Base-by-base conservation (phyloP, 1,140 invertebrate species). In the Chrysomallon squamiferum region DNA sequence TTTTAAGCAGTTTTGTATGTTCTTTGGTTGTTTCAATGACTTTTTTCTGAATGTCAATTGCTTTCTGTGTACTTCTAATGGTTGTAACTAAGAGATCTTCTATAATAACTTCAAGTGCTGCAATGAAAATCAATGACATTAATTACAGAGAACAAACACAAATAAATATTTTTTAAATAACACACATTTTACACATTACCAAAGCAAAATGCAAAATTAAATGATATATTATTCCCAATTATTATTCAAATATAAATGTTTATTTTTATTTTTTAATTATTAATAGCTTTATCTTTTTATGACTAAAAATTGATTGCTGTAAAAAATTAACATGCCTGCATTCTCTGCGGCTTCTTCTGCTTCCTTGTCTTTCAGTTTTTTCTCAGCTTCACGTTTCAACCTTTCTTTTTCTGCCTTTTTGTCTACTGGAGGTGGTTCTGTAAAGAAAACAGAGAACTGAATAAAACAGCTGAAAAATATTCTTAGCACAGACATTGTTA, bases 1-100 rank as follows among this genome's bases (percentile, higher is more conserved):
- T 74, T 66, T 82, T 82, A 29, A 86, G 64, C 33, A 79, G 62
- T 38, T 77, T 29, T 38, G 75, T 79, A 59, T 86, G 82, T 18
- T 69, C 38, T 57, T 73, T 74, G 7, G 77, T 78, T 11, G 70
- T 59, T n/a, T 75, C 59, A 5, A 78, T 62, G 9, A 79, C 72
- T 50, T 68, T 61, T 15, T 73, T 65, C 63, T 81, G 76, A 3
- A 68, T 62, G 38, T 70, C 69, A 4, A 76, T 25, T 3, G 80
- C 77, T 27, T 72, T 61, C 27, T 69, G 54, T 0, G 68, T 41
- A 2, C 35, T 41, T 35, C 68, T 71, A 20, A 67, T 65, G 49
- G 72, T 68, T 0, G 49, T 63, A 6, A 69, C 73, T n/a, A 76
- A n/a, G 22, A 81, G 33, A 25, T 76, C 75, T 27, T 78, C 68